These are phyloP conservation scores for Lycocerus yunnanus DNA, from an alignment of 2,888 invertebrate species.

Conservation along the genomic window DNA sequence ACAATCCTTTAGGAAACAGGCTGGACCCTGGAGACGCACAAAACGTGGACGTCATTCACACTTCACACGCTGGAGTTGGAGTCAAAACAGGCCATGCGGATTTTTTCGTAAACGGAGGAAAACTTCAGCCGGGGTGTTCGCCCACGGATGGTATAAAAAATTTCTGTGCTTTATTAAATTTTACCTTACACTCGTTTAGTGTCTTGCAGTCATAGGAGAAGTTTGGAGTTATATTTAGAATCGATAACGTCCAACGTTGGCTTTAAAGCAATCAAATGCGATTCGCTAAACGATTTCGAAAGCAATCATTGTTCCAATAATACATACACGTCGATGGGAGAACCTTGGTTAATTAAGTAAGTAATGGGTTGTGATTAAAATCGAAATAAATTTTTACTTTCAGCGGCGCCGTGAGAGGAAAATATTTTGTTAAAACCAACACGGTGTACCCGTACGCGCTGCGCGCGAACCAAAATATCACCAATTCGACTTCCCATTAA, in stretches of 20 bases:
- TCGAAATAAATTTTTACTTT: constrained; percentile 2
- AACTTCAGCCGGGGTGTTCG: constrained; percentile 17
- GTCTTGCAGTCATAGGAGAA: constrained; percentile 23
- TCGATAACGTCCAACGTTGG: constrained; percentile 21
- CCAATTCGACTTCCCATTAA: neutral
- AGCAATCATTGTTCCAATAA: constrained; percentile 21
- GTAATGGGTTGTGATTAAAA: neutral
- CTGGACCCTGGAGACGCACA: constrained; percentile 14
- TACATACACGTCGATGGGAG: constrained; percentile 21
- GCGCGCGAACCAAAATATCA: neutral
- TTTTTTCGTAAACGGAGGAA: constrained; percentile 26
- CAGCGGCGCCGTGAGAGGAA: constrained; percentile 14
- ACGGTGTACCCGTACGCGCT: constrained; percentile 6
- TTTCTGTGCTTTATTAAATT: neutral
- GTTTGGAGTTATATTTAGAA: constrained; percentile 23
- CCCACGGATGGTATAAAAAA: constrained; percentile 13
- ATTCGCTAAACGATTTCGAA: constrained; percentile 20
- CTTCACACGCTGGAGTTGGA: constrained; percentile 10
- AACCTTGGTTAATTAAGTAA: constrained; percentile 23
- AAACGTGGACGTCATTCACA: constrained; percentile 28
- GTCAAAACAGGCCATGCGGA: constrained; percentile 16
- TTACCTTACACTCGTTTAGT: constrained; percentile 9
- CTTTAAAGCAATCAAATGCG: constrained; percentile 21
- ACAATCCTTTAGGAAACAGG: neutral
- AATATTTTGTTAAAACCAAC: constrained; percentile 16